A percentile compares a stretch with the other conserved stretches of the same genome.
Conservation (phyloP, 2,888 invertebrate genomes). For the Diarsia brunnea region DNA sequence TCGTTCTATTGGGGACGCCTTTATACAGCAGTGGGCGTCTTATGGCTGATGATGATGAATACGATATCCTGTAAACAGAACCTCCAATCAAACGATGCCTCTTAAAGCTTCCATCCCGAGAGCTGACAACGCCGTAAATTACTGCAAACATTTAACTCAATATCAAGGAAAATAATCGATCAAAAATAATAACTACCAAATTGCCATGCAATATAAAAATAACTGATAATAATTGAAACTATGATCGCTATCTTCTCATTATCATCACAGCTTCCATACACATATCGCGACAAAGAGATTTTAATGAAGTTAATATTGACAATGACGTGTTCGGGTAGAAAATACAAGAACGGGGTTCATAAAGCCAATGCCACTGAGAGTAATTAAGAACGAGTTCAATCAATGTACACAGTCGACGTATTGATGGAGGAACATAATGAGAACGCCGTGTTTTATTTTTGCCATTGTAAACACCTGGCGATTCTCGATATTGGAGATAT, state of each 20-base stretch:
- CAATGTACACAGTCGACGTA: slow-evolving; percentile 21
- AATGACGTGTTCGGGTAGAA: slow-evolving; percentile 26
- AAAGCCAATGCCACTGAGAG: neutral
- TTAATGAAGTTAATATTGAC: slow-evolving; percentile 45
- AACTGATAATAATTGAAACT: slow-evolving; percentile 1
- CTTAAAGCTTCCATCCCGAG: too few species aligned
- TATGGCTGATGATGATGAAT: too few species aligned
- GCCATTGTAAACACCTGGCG: slow-evolving; percentile 1
- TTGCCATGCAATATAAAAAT: neutral
- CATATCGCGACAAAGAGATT: slow-evolving; percentile 53
- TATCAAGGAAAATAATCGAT: neutral
- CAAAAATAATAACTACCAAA: neutral
- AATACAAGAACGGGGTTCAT: slow-evolving; percentile 16
- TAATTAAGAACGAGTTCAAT: slow-evolving; percentile 35
- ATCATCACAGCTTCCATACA: slow-evolving; percentile 7
- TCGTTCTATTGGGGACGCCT: too few species aligned
- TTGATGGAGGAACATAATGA: slow-evolving; percentile 22
- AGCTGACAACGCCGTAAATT: too few species aligned
- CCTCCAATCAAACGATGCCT: too few species aligned
- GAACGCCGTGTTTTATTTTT: slow-evolving; percentile 3
- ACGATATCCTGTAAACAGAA: too few species aligned
- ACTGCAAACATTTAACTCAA: neutral
- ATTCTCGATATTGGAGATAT: neutral
- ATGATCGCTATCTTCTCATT: slow-evolving; percentile 7
- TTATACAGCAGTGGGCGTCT: too few species aligned